A percentile compares a stretch with the other conserved stretches of the same genome.
Conservation (phyloP, 2,888 invertebrate genomes). For the Rotaria magnacalcarata region DNA sequence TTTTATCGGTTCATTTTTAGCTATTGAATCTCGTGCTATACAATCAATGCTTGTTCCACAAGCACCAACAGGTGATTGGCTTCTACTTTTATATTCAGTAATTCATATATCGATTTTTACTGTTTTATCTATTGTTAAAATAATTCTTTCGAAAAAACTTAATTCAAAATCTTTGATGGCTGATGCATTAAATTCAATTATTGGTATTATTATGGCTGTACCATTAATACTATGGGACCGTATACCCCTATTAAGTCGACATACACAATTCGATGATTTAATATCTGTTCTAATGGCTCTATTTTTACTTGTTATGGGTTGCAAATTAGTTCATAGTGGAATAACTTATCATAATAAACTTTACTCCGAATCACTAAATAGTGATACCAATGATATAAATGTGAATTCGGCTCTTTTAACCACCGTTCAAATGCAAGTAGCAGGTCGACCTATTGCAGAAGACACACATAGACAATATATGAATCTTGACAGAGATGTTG, state of each 20-base stretch:
- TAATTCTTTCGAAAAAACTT: not conserved
- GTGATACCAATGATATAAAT: not conserved
- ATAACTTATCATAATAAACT: slow-evolving; percentile 10
- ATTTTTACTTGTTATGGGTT: slow-evolving; percentile 32
- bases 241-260: not conserved
- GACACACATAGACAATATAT: not conserved
- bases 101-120: not conserved
- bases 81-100: not conserved
- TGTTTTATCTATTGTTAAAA: not conserved
- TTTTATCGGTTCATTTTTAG: slow-evolving; percentile 36
- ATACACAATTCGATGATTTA: slow-evolving; percentile 34
- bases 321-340: not conserved
- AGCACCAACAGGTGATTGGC: slow-evolving; percentile 24
- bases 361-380: not conserved
- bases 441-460: not conserved
- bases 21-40: slow-evolving; percentile 26
- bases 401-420: not conserved
- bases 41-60: slow-evolving; percentile 1
- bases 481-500: not conserved
- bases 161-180: slow-evolving; percentile 31
- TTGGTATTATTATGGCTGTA: slow-evolving; percentile 24
- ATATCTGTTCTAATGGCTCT: not conserved
- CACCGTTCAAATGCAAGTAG: not conserved
- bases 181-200: slow-evolving; percentile 15
- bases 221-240: slow-evolving; percentile 20